These are phyloP conservation scores for Genyomyrus donnyi DNA, from an alignment of 2,113 vertebrate genomes.

Conservation along the genomic window DNA sequence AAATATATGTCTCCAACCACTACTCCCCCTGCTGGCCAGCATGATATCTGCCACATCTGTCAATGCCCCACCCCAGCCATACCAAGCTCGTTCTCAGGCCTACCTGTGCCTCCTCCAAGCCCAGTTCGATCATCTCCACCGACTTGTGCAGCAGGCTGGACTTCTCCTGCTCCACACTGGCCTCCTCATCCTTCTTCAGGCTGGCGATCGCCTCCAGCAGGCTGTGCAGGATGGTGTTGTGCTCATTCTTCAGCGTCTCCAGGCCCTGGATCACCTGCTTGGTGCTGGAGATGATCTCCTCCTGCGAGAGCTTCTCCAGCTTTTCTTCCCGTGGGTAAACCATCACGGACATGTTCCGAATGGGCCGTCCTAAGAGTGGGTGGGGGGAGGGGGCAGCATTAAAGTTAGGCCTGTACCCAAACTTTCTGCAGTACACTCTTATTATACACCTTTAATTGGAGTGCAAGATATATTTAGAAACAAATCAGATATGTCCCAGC, in stretches of 20 bases:
- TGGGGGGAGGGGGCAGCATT: background rate
- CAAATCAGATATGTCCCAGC: background rate
- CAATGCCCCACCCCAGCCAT: background rate
- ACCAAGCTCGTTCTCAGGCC: background rate
- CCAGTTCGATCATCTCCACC: slow-evolving; percentile 96
- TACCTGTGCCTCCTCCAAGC: slow-evolving; percentile 94
- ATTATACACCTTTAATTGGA: background rate
- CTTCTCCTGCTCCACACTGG: slow-evolving; percentile 92
- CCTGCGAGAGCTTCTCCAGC: slow-evolving; percentile 89
- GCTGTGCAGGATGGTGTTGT: slow-evolving; percentile 94
- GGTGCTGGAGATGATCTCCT: slow-evolving; percentile 96
- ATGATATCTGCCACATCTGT: background rate
- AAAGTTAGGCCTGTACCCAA: background rate
- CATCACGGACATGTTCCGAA: slow-evolving; percentile 77
- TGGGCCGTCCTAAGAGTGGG: slow-evolving; percentile 40
- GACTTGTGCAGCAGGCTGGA: slow-evolving; percentile 88
- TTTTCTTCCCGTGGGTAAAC: slow-evolving; percentile 84
- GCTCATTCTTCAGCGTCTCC: slow-evolving; percentile 94
- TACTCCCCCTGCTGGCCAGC: background rate
- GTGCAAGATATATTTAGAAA: background rate
- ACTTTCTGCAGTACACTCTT: no score
- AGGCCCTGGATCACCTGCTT: slow-evolving; percentile 94
- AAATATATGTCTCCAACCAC: background rate
- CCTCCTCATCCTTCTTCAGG: slow-evolving; percentile 94
- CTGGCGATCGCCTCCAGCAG: slow-evolving; percentile 94